phyloP scores from a whole-genome alignment of 2,797 vertebrate genomes.

The Darevskia mixta region DNA sequence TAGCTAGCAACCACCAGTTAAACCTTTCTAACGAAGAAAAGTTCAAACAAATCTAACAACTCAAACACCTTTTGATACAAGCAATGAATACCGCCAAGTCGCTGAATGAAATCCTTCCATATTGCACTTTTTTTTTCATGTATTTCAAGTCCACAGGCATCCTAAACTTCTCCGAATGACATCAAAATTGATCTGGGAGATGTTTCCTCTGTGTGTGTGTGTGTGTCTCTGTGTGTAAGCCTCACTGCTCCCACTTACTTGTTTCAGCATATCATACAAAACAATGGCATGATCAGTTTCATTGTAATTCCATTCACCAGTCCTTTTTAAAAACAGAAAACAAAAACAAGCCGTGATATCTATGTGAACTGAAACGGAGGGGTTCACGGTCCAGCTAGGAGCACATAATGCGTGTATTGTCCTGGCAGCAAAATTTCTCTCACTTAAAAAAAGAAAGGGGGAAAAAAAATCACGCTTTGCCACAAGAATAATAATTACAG shows the following conservation, averaged over 20 bases:
- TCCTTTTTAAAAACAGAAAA: constrained; percentile 71
- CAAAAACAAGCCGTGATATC: constrained; percentile 78
- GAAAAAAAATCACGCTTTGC: constrained; percentile 83
- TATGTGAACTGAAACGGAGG: constrained; percentile 86
- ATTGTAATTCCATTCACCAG: constrained; percentile 81
- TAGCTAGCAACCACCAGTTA: constrained; percentile 70
- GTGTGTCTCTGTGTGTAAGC: constrained; percentile 61
- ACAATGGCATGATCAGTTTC: constrained; percentile 79
- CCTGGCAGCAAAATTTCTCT: constrained; percentile 85
- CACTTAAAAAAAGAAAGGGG: constrained; percentile 82
- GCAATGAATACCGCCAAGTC: constrained; percentile 77
- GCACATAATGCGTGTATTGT: constrained; percentile 92
- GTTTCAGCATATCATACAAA: constrained; percentile 77
- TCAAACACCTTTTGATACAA: constrained; percentile 79
- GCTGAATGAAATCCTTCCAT: constrained; percentile 76
- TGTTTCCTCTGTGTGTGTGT: constrained; percentile 24
- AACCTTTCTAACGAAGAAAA: constrained; percentile 74
- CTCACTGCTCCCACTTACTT: constrained; percentile 59
- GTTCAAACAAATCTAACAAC: constrained; percentile 74
- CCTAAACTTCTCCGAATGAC: constrained; percentile 79
- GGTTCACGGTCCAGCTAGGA: constrained; percentile 89
- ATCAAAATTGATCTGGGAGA: constrained; percentile 74
- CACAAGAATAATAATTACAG: constrained; percentile 85
- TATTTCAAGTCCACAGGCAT: constrained; percentile 79
- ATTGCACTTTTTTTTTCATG: constrained; percentile 77